Evolutionary conservation across 2,888 invertebrate genomes (phyloP), one percentile per base, ranked within the genome.

Genomic region (Machimus atricapillus): DNA sequence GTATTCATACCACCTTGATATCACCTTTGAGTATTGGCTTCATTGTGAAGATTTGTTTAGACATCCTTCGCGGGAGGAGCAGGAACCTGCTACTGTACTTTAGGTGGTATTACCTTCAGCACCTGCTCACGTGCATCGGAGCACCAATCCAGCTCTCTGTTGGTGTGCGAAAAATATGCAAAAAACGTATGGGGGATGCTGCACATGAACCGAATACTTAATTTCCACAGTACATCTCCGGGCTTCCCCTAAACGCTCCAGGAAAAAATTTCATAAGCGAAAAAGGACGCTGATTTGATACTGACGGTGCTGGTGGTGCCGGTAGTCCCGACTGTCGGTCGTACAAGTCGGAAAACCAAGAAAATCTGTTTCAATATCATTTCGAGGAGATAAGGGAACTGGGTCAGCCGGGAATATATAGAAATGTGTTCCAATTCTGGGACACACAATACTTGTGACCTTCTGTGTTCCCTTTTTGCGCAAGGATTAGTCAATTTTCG

Each of bases 1-100:
- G 43, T 78, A 78, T 78, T 78, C 78, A 78, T 78, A 78, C 16
- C 43, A 43, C 40, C 78, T 66, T n/a, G 43, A 78, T 78, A 78
- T 78, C 78, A 78, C 40, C 78, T 78, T 78, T 78, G 78, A 40
- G 78, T 78, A 78, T 78, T 78, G 78, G 78, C 78, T 78, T 78
- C 40, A 78, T 78, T 78, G 78, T 78, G 78, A 43, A 78, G 78
- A 78, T 78, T 78, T 78, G 43, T 78, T 78, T 78, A 78, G 78
- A 43, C 19, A 78, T 78, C 78, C 46, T 43, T 43, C 78, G 43
- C 40, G 19, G 43, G 14, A 66, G 19, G 16, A 52, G n/a, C 66
- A 14, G 66, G 34, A 74, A 34, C 76, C 19, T 43, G 40, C 40
- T 78, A 78, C 43, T 19, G 19, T 66, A 66, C 23, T 14, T 66